Evolutionary conservation across 2,797 vertebrate species (phyloP), one percentile per base, ranked within the genome.

Genomic region (Arctocebus calabarensis): DNA sequence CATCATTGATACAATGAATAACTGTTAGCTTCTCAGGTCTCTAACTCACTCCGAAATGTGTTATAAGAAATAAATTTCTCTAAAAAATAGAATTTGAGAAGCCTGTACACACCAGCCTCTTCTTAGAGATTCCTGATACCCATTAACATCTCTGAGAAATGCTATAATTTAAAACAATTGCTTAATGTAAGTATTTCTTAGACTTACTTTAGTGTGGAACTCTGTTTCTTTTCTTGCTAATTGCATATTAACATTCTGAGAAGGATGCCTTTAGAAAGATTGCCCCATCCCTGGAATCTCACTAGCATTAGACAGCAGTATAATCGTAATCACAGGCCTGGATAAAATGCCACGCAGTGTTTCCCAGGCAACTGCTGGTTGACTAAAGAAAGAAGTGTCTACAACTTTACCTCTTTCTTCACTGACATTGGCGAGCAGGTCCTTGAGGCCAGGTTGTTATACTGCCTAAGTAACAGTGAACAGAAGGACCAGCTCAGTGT

Each of bases 131-230:
- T 90, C 62, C 43, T 1, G 7, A 16, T 34, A 71, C 40, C 34
- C 57, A 57, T n/a, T 59, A 71, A 88, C 55, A 13, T n/a, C 77
- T 77, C 75, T 71, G 62, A 96, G 71, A 96, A 78, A 29, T 55
- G 64, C 59, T 86, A 7, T 37, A 78, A 0, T 45, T 32, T 62
- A 64, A 7, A 82, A 59, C 45, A 37, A 14, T 32, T 82, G n/a
- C 55, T 82, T 74, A 34, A 27, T 29, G 37, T 62, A 62, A 90
- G 64, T 25, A 55, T 68, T 70, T 79, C 40, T 73, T 84, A 88
- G 61, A 43, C 29, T 45, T 57, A 89, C 37, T 70, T 78, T 29
- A 71, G 32, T 55, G 25, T 43, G 32, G 45, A 78, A 22, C 23
- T 57, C 29, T 77, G 1, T 52, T 79, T 74, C 0, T 52, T 43